Evolutionary conservation across 2,888 invertebrate species (phyloP).

Genomic region (Mythimna loreyi): DNA sequence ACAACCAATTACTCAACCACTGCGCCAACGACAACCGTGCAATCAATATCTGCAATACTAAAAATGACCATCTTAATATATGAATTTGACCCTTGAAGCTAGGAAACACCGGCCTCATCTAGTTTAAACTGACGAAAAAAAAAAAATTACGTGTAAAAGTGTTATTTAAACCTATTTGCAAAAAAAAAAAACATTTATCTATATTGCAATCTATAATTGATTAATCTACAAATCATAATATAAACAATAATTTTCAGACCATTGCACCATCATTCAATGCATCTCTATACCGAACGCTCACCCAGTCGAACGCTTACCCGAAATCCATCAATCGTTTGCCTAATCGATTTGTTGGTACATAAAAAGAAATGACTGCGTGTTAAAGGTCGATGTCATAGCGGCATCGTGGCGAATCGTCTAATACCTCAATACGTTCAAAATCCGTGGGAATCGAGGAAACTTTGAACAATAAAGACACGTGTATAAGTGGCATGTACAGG

Average conservation of each 20-base stretch:
- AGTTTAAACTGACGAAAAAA: too few relatives aligned
- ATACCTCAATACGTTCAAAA: constrained; percentile 63
- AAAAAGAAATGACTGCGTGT: constrained; percentile 63
- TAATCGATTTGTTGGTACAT: constrained; percentile 66
- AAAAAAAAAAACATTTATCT: too few relatives aligned
- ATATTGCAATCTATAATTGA: too few relatives aligned
- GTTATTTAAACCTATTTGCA: too few relatives aligned
- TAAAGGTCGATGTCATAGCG: constrained; percentile 64
- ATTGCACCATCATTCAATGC: constrained; percentile 15
- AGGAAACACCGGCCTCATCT: too few relatives aligned
- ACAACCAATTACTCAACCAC: too few relatives aligned
- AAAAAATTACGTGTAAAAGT: too few relatives aligned
- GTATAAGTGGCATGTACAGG: constrained; percentile 43
- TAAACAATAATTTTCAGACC: not conserved
- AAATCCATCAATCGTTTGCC: constrained; percentile 56
- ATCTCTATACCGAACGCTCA: not conserved
- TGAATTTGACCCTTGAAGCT: too few relatives aligned
- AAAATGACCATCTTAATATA: not conserved
- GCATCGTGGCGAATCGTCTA: constrained; percentile 64
- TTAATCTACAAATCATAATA: not conserved
- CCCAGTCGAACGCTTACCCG: constrained; percentile 30
- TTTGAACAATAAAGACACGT: constrained; percentile 57
- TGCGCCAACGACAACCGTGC: too few relatives aligned
- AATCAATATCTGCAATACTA: too few relatives aligned
- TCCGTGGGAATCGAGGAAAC: constrained; percentile 62